phyloP scores from a whole-genome alignment of 2,797 vertebrate genomes.

The Sebastes aleutianus region DNA sequence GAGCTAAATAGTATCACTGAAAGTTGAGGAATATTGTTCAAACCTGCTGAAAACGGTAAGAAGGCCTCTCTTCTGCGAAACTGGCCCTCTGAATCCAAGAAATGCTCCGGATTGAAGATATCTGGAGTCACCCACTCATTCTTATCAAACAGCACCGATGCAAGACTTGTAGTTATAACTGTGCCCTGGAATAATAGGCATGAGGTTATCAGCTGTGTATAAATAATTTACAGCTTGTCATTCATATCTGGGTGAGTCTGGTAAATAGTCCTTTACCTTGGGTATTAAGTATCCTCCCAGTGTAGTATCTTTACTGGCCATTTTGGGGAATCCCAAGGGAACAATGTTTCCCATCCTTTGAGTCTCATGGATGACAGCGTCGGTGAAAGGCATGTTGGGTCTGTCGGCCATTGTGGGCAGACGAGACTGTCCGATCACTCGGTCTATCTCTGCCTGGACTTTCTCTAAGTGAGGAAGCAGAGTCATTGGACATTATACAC shows the following conservation, averaged over 20 bases:
- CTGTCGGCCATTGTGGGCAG: slow-evolving; percentile 76
- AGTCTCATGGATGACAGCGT: slow-evolving; percentile 86
- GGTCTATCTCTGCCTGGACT: slow-evolving; percentile 87
- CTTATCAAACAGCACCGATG: slow-evolving; percentile 83
- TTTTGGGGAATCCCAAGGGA: slow-evolving; percentile 80
- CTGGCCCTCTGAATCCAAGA: slow-evolving; percentile 83
- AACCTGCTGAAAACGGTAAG: slow-evolving; percentile 86
- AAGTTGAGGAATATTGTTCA: background rate
- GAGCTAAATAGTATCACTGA: background rate
- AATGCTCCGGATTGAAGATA: slow-evolving; percentile 86
- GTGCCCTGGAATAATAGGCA: slow-evolving; percentile 76
- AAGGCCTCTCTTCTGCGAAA: slow-evolving; percentile 84
- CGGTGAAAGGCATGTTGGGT: slow-evolving; percentile 84
- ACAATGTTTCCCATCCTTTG: slow-evolving; percentile 84
- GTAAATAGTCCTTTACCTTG: slow-evolving; percentile 78
- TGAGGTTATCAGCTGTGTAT: background rate
- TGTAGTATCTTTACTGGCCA: slow-evolving; percentile 68
- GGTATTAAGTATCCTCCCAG: slow-evolving; percentile 83
- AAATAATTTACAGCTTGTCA: background rate
- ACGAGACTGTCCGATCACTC: slow-evolving; percentile 79
- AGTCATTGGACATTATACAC: background rate
- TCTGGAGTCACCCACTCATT: slow-evolving; percentile 84
- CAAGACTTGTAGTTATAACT: slow-evolving; percentile 39
- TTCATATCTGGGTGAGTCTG: background rate
- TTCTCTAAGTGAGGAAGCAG: slow-evolving; percentile 72